Conservation (phyloP, 2,888 invertebrate genomes). For the Cosmia pyralina region DNA sequence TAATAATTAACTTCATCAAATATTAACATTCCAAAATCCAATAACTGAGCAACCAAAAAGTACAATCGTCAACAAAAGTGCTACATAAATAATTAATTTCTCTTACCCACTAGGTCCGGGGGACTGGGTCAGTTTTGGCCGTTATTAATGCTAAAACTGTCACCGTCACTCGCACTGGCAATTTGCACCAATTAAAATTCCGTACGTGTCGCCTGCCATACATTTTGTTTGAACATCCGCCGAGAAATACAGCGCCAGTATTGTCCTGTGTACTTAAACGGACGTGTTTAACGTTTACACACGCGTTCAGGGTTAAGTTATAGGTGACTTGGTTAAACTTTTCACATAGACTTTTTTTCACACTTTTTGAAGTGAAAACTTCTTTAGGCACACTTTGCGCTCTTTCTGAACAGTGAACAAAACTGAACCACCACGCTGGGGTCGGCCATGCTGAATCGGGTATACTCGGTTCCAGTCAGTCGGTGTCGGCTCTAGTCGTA, state of each 20-base stretch:
- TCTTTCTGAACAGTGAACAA: too few species aligned
- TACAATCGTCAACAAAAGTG: constrained; percentile 59
- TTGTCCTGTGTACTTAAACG: constrained; percentile 76
- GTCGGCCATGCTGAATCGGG: too few species aligned
- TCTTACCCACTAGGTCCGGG: constrained; percentile 43
- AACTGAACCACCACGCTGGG: too few species aligned
- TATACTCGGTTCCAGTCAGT: too few species aligned
- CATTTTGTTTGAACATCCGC: constrained; percentile 79
- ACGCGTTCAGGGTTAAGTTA: constrained; percentile 60
- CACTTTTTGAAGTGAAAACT: too few species aligned
- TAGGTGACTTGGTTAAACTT: constrained; percentile 1
- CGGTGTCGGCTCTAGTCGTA: too few species aligned
- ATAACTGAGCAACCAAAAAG: constrained; percentile 33
- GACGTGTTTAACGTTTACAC: constrained; percentile 76
- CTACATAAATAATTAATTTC: constrained; percentile 58
- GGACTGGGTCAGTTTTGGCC: constrained; percentile 62
- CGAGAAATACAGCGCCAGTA: constrained; percentile 71
- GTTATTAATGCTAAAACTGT: constrained; percentile 70
- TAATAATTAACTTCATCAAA: constrained; percentile 28
- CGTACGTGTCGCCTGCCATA: constrained; percentile 73
- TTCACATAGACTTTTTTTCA: neutral
- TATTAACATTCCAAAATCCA: constrained; percentile 25
- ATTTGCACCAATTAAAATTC: constrained; percentile 83
- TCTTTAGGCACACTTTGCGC: too few species aligned
- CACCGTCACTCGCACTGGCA: constrained; percentile 68